Evolutionary conservation across 1,140 invertebrate species (phyloP).

Genomic region (Zaprionus ornatus): DNA sequence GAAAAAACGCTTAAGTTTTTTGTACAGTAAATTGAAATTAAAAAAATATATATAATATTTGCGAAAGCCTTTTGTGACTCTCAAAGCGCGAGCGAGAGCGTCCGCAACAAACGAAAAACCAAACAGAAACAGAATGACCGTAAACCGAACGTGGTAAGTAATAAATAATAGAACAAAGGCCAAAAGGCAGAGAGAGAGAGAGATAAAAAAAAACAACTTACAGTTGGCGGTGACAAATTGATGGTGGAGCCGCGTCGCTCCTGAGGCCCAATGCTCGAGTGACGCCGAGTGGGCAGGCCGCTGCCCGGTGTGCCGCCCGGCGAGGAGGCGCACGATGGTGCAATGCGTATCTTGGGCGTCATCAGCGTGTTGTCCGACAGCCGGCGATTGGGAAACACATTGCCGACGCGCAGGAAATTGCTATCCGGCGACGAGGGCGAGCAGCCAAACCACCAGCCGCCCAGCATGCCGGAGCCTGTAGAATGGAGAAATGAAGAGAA

Average conservation of each 20-base stretch:
- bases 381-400: constrained; percentile 91
- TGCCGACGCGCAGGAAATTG: constrained; percentile 93
- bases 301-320: constrained; percentile 92
- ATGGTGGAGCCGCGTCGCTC: constrained; percentile 92
- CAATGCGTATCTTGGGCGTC: constrained; percentile 93
- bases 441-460: constrained; percentile 89
- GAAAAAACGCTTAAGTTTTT: constrained; percentile 27
- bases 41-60: constrained; percentile 13
- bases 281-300: constrained; percentile 91
- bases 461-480: constrained; percentile 86
- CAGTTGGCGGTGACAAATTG: constrained; percentile 94
- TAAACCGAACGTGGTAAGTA: constrained; percentile 5
- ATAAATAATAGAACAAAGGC: constrained; percentile 15
- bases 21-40: constrained; percentile 10
- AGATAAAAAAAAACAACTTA: constrained; percentile 84
- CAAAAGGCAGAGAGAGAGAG: constrained; percentile 44
- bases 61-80: constrained; percentile 30
- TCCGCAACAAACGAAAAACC: constrained; percentile 52
- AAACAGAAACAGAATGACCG: constrained; percentile 18
- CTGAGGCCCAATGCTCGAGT: constrained; percentile 95
- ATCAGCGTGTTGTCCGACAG: constrained; percentile 96
- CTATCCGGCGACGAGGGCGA: constrained; percentile 92
- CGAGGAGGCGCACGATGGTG: constrained; percentile 93
- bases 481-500: constrained; percentile 11
- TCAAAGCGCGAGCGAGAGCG: constrained; percentile 26